These are phyloP conservation scores for Perca flavescens DNA, from an alignment of 2,113 vertebrate genomes.

Conservation along the genomic window DNA sequence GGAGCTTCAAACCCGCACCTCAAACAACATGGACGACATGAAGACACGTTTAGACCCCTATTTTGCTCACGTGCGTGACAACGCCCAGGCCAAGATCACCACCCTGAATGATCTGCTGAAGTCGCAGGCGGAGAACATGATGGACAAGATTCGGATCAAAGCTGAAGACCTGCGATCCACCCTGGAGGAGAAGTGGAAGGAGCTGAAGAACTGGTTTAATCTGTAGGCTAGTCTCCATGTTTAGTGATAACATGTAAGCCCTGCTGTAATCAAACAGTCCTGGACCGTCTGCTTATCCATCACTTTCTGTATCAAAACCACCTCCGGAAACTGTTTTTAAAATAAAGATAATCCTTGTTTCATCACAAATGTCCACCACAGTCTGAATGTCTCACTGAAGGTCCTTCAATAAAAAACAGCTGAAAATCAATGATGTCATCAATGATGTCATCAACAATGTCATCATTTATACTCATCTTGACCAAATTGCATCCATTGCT, in stretches of 20 bases:
- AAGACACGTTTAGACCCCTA: slow-evolving; percentile 73
- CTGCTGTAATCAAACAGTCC: neutral
- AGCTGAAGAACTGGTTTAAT: slow-evolving; percentile 75
- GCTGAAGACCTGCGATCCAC: slow-evolving; percentile 58
- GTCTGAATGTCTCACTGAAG: neutral
- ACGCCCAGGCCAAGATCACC: slow-evolving; percentile 74
- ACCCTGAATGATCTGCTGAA: slow-evolving; percentile 77
- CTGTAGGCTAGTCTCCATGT: slow-evolving; percentile 7
- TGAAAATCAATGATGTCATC: neutral
- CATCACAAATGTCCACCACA: neutral
- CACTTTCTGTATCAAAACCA: neutral
- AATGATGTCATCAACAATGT: neutral
- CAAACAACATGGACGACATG: slow-evolving; percentile 62
- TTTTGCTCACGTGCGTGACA: slow-evolving; percentile 70
- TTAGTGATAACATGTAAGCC: slow-evolving; percentile 12
- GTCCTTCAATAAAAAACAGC: neutral
- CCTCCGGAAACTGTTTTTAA: neutral
- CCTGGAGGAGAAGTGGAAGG: slow-evolving; percentile 67
- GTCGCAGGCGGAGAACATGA: slow-evolving; percentile 67
- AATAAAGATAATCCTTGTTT: neutral
- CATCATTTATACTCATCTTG: neutral
- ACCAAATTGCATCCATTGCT: neutral
- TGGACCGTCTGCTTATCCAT: neutral
- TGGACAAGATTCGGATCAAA: slow-evolving; percentile 45
- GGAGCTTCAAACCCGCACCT: slow-evolving; percentile 65